A percentile compares a stretch with the other conserved stretches of the same genome.
These are phyloP conservation scores for Volucella inanis DNA, from an alignment of 2,888 invertebrate species.

Conservation along the genomic window DNA sequence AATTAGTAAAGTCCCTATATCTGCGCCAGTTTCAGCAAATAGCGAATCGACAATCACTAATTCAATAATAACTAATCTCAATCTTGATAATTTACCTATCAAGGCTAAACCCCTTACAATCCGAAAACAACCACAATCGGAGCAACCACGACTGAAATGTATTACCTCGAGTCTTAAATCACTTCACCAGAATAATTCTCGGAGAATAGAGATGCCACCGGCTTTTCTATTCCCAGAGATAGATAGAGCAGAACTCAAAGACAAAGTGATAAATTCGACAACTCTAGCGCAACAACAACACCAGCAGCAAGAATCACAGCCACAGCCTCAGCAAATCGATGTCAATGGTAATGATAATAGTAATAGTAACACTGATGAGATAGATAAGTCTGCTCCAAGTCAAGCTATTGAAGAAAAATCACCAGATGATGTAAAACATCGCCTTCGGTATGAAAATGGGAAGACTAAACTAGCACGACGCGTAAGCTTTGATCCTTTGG, in stretches of 20 bases:
- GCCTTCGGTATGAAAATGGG: slow-evolving; percentile 87
- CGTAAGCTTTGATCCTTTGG: slow-evolving; percentile 98
- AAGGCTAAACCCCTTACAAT: slow-evolving; percentile 93
- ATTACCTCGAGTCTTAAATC: slow-evolving; percentile 84
- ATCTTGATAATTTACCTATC: slow-evolving; percentile 85
- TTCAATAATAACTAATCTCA: slow-evolving; percentile 77
- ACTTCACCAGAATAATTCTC: slow-evolving; percentile 86
- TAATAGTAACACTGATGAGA: slow-evolving; percentile 81
- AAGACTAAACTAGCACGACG: slow-evolving; percentile 90
- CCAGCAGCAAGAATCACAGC: slow-evolving; percentile 63
- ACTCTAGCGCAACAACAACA: slow-evolving; percentile 65
- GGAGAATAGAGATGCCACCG: slow-evolving; percentile 92
- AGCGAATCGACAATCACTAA: slow-evolving; percentile 55
- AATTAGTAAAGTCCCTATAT: slow-evolving; percentile 76
- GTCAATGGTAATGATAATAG: slow-evolving; percentile 80
- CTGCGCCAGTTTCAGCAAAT: slow-evolving; percentile 58
- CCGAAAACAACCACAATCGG: slow-evolving; percentile 91
- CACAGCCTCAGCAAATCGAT: slow-evolving; percentile 78
- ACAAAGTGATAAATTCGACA: slow-evolving; percentile 76
- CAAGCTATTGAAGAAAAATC: slow-evolving; percentile 78
- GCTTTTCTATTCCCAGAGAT: slow-evolving; percentile 91
- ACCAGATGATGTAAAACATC: slow-evolving; percentile 84
- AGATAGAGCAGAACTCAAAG: slow-evolving; percentile 85
- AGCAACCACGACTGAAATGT: slow-evolving; percentile 90
- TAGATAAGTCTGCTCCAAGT: slow-evolving; percentile 77